Evolutionary conservation across 2,113 vertebrate species (phyloP).

Genomic region (Sander vitreus): DNA sequence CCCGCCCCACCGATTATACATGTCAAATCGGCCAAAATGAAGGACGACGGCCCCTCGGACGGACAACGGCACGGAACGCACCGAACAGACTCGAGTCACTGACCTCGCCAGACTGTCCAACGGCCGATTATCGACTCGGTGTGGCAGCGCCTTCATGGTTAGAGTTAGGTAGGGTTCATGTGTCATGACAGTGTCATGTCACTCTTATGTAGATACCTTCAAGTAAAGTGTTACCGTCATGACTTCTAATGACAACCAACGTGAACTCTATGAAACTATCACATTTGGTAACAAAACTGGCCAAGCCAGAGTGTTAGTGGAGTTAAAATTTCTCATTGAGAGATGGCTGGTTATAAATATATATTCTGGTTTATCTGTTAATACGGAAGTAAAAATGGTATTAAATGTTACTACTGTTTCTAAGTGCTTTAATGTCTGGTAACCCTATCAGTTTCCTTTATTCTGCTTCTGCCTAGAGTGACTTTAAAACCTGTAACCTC

Average conservation of each 20-base stretch:
- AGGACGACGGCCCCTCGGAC: too few relatives aligned
- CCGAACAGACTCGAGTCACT: too few relatives aligned
- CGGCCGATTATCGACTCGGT: too few relatives aligned
- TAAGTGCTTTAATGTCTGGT: constrained; percentile 57
- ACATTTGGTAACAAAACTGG: not conserved
- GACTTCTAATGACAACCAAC: not conserved
- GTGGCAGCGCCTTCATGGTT: too few relatives aligned
- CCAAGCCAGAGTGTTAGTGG: not conserved
- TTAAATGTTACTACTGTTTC: constrained; percentile 50
- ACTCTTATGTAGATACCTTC: too few relatives aligned
- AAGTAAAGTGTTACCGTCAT: not conserved
- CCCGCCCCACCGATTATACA: too few relatives aligned
- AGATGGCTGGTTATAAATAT: not conserved
- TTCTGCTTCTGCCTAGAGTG: constrained; percentile 57
- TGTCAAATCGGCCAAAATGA: too few relatives aligned
- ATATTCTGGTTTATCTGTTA: not conserved
- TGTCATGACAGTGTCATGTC: too few relatives aligned
- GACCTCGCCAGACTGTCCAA: too few relatives aligned
- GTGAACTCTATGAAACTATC: not conserved
- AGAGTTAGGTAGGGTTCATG: too few relatives aligned
- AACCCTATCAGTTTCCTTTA: constrained; percentile 20
- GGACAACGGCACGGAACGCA: too few relatives aligned
- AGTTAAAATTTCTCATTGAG: not conserved
- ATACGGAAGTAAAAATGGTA: constrained; percentile 9
- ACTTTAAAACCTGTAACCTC: constrained; percentile 53